Evolutionary conservation across 2,113 vertebrate species (phyloP).

Genomic region (Rhinoderma darwinii): DNA sequence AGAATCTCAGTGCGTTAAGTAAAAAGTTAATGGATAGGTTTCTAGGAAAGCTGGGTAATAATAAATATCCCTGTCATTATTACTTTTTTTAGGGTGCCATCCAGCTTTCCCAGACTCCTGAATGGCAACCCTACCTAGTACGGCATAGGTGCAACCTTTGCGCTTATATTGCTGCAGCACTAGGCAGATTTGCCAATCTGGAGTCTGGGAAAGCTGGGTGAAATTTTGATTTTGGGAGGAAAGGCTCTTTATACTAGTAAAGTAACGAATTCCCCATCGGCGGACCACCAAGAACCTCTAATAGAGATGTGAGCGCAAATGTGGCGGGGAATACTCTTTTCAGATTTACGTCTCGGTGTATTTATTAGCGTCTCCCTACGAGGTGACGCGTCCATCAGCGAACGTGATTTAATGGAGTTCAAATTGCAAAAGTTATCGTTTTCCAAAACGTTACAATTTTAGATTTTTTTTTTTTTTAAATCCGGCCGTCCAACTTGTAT

Average conservation of each 20-base stretch:
- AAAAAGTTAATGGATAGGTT: no score
- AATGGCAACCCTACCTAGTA: no score
- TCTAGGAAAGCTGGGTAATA: no score
- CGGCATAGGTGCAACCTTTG: no score
- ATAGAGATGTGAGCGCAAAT: neutral
- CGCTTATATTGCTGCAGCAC: neutral
- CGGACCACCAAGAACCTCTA: neutral
- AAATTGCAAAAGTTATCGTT: slow-evolving; percentile 50
- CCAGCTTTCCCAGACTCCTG: no score
- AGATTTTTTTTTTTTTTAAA: no score
- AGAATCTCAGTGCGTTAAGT: neutral
- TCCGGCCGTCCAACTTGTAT: slow-evolving; percentile 53
- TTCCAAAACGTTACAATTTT: slow-evolving; percentile 54
- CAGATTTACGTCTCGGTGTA: neutral
- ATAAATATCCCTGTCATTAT: no score
- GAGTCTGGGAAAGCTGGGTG: neutral
- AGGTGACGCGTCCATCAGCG: neutral
- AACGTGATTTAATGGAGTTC: neutral
- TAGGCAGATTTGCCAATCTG: no score
- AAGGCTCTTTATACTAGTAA: neutral
- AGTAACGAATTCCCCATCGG: neutral
- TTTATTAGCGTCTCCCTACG: neutral
- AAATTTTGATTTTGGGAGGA: neutral
- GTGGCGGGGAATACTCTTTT: neutral
- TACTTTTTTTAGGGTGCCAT: no score